Evolutionary conservation across 1,140 invertebrate genomes (phyloP), one percentile per base, ranked within the genome.

Genomic region (Lepidurus couesii): DNA sequence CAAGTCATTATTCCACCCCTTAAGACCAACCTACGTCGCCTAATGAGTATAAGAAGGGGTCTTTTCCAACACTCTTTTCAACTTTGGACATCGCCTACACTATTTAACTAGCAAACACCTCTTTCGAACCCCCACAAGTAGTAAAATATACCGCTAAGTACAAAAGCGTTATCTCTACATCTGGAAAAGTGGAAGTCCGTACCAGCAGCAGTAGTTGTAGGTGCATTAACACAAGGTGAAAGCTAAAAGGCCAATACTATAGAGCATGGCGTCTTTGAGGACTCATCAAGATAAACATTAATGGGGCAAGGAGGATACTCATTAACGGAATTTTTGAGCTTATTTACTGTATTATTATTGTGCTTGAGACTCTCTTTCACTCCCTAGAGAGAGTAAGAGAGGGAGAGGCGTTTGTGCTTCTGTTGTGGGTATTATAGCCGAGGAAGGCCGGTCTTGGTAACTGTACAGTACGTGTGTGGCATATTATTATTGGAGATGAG

Each of bases 51-150:
- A 65, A 65, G 21, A 65, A 65, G 53, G 53, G 53, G 53, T 65
- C 53, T 65, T 65, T 65, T 65, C 53, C 53, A 65, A 65, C 53
- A 65, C 53, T 65, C 53, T 21, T 65, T 65, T 65, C 53, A 13
- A 65, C 53, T 65, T 16, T 13, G 53, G 53, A 21, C 53, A 65
- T 65, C 53, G 53, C 53, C 53, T 65, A 65, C 53, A 65, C 53
- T 65, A 65, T 65, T 65, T 65, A 65, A 65, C 53, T 65, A 65
- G 53, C 53, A 65, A 65, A 65, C 53, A 65, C 53, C 53, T 65
- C 21, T 65, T 65, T 34, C 34, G 34, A 34, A 34, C 34, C 34
- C 53, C 16, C 53, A n/a, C 53, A 7, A 21, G 53, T 65, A 65
- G 53, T 65, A 65, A 65, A 34, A 34, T 34, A 65, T 65, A 65